Percentiles rank a stretch among this genome's conserved stretches.
Conservation (phyloP, 2,113 vertebrate species). For the Chlamydotis undulata region DNA sequence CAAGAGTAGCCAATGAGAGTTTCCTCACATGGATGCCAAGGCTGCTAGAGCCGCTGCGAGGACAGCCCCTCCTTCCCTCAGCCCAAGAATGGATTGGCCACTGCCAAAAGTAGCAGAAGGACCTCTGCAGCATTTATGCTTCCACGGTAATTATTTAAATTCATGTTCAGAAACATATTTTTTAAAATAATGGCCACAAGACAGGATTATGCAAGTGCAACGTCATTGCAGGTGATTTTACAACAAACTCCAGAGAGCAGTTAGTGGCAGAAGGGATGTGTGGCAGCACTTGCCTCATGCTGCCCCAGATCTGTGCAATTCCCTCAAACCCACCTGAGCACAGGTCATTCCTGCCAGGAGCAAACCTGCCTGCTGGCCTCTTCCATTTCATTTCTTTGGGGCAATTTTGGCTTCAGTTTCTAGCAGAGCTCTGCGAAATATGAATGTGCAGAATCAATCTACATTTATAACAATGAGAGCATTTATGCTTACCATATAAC, state of each 20-base stretch:
- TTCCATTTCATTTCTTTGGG: background rate
- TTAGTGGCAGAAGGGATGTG: background rate
- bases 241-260: background rate
- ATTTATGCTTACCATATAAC: background rate
- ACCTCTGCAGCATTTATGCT: background rate
- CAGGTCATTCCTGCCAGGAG: background rate
- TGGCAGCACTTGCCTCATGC: background rate
- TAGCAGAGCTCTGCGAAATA: background rate
- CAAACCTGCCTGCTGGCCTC: background rate
- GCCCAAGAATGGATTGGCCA: rapidly evolving
- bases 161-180: background rate
- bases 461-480: background rate
- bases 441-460: background rate
- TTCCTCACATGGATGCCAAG: background rate
- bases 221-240: background rate
- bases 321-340: background rate
- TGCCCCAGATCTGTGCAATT: background rate
- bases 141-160: background rate
- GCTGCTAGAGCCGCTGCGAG: background rate
- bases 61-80: background rate
- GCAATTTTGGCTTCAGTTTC: background rate
- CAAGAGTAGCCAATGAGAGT: background rate
- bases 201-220: background rate
- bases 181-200: background rate
- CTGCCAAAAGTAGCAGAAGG: background rate